phyloP scores from a whole-genome alignment of 2,797 vertebrate genomes.

The Pachyuromys duprasi region DNA sequence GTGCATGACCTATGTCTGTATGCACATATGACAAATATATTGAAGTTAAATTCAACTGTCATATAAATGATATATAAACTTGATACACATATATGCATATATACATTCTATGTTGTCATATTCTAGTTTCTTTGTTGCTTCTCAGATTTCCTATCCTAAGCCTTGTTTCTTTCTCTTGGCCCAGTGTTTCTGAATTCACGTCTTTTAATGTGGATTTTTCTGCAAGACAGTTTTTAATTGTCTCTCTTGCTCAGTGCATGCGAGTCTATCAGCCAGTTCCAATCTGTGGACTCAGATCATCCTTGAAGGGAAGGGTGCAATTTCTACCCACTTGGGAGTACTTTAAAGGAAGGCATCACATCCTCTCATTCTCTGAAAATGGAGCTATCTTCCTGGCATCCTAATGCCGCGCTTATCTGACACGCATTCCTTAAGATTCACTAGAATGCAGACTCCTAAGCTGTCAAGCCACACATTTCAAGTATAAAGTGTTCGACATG shows the following conservation, averaged over 20 bases:
- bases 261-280: constrained; percentile 30
- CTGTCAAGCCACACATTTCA: background rate
- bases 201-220: constrained; percentile 27
- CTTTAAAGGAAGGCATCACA: background rate
- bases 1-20: background rate
- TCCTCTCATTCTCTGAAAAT: background rate
- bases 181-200: constrained; percentile 19
- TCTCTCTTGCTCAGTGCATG: constrained; percentile 33
- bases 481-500: background rate
- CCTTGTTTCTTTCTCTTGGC: constrained; percentile 3
- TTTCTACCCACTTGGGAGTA: constrained; percentile 42
- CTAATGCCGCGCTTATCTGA: background rate
- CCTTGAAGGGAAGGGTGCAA: background rate
- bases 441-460: background rate
- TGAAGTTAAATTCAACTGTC: background rate
- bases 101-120: background rate
- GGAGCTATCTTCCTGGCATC: background rate
- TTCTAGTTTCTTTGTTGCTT: constrained; percentile 11
- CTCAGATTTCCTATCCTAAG: background rate
- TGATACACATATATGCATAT: background rate
- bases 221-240: background rate
- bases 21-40: background rate
- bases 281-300: background rate
- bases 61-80: background rate
- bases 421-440: background rate